Evolutionary conservation across 35 echinoderm and acorn worm genomes (phyloP).

Genomic region (Ptychodera flava): DNA sequence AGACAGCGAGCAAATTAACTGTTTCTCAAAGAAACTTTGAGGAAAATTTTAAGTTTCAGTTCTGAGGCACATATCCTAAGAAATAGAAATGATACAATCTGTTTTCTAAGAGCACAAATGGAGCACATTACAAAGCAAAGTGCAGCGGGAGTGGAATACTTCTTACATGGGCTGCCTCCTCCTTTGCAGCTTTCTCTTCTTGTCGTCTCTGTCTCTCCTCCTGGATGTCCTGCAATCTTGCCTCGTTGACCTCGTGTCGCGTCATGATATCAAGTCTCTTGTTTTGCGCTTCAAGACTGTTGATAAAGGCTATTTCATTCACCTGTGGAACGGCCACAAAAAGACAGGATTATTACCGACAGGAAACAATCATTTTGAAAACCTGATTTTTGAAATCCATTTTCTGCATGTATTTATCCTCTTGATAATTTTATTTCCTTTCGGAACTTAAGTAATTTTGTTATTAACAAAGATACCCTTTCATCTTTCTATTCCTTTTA

Average conservation of each 20-base stretch:
- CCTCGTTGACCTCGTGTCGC: conserved; percentile 81
- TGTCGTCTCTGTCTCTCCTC: conserved; percentile 83
- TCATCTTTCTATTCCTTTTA: background rate
- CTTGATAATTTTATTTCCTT: background rate
- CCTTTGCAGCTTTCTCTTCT: conserved; percentile 93
- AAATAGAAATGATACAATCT: no score
- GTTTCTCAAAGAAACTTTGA: no score
- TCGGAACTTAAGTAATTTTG: background rate
- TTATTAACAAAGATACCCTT: background rate
- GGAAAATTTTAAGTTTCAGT: no score
- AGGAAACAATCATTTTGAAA: background rate
- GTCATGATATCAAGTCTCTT: conserved; percentile 90
- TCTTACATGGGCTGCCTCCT: conserved; percentile 93
- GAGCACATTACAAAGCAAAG: no score
- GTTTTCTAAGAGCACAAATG: no score
- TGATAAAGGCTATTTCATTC: conserved; percentile 99
- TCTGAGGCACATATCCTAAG: no score
- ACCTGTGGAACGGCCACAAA: conserved; percentile 31
- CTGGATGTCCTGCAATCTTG: conserved; percentile 77
- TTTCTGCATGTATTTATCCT: background rate
- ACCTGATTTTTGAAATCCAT: background rate
- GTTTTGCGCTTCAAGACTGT: conserved; percentile 84
- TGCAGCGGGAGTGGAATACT: no score
- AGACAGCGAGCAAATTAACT: no score
- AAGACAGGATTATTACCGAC: background rate